A percentile compares a stretch with the other conserved stretches of the same genome.
Evolutionary conservation across 2,113 vertebrate species (phyloP).

Genomic region (Ranitomeya imitator): DNA sequence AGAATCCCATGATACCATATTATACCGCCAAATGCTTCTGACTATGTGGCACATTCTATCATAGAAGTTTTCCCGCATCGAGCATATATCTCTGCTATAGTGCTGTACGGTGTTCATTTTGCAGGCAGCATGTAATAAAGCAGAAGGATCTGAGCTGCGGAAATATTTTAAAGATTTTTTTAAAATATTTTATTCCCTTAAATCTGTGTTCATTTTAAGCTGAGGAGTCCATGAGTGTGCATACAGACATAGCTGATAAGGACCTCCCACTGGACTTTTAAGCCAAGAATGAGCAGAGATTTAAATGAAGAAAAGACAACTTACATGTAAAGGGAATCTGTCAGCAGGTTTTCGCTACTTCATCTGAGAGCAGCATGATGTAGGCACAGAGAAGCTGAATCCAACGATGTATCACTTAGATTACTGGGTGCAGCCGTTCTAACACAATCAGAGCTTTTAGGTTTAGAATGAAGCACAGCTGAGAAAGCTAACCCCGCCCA

Average conservation of each 20-base stretch:
- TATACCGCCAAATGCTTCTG: not conserved
- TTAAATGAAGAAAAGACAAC: not conserved
- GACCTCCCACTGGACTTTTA: not conserved
- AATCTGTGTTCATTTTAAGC: too few species aligned
- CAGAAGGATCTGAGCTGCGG: not conserved
- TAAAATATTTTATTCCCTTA: not conserved
- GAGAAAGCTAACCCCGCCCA: too few species aligned
- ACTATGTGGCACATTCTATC: not conserved
- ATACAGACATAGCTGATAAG: not conserved
- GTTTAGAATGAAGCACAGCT: too few species aligned
- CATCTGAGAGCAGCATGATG: too few species aligned
- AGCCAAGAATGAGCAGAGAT: not conserved
- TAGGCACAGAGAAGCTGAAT: too few species aligned
- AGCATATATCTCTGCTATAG: not conserved
- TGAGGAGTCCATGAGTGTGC: not conserved
- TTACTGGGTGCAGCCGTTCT: too few species aligned
- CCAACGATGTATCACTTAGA: too few species aligned
- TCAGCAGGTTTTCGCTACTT: too few species aligned
- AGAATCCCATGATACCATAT: not conserved
- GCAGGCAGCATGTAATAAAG: not conserved
- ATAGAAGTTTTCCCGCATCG: not conserved
- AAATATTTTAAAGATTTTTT: not conserved
- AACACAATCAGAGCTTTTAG: too few species aligned
- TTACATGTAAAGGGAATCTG: too few species aligned
- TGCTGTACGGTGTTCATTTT: not conserved